Evolutionary conservation across 2,888 invertebrate genomes (phyloP).

Genomic region (Barypeithes pellucidus): DNA sequence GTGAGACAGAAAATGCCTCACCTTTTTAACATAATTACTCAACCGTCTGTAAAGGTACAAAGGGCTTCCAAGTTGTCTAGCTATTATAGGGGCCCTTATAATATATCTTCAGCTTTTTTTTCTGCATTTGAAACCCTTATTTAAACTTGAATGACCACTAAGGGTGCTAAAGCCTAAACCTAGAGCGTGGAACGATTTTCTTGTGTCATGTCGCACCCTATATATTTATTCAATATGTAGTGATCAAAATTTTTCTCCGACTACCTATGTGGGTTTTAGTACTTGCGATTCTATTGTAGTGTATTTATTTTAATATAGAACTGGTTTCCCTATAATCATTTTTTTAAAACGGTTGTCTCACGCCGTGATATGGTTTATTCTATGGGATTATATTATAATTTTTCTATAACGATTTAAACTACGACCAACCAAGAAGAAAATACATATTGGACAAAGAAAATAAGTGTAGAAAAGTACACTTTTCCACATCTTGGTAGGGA

Average conservation of each 20-base stretch:
- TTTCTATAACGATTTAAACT: too few species aligned
- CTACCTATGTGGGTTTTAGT: slow-evolving; percentile 3
- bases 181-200: background rate
- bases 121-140: slow-evolving; percentile 14
- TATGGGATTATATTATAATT: too few species aligned
- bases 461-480: too few species aligned
- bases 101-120: slow-evolving; percentile 7
- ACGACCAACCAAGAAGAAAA: too few species aligned
- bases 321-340: slow-evolving; percentile 6
- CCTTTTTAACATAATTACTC: slow-evolving; percentile 14
- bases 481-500: too few species aligned
- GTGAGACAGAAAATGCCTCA: slow-evolving; percentile 5
- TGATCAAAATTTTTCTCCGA: slow-evolving; percentile 3
- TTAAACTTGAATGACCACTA: slow-evolving; percentile 24
- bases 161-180: background rate
- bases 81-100: slow-evolving; percentile 20
- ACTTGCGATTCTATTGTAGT: background rate
- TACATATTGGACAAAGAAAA: too few species aligned
- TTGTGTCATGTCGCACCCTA: slow-evolving; percentile 3
- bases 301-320: slow-evolving; percentile 16
- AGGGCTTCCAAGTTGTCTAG: slow-evolving; percentile 17
- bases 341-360: background rate
- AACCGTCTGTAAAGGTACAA: slow-evolving; percentile 19
- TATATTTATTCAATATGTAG: slow-evolving; percentile 9
- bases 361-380: too few species aligned